Conservation (phyloP, 1,140 invertebrate genomes). For the Leptinotarsa undecemlineata region DNA sequence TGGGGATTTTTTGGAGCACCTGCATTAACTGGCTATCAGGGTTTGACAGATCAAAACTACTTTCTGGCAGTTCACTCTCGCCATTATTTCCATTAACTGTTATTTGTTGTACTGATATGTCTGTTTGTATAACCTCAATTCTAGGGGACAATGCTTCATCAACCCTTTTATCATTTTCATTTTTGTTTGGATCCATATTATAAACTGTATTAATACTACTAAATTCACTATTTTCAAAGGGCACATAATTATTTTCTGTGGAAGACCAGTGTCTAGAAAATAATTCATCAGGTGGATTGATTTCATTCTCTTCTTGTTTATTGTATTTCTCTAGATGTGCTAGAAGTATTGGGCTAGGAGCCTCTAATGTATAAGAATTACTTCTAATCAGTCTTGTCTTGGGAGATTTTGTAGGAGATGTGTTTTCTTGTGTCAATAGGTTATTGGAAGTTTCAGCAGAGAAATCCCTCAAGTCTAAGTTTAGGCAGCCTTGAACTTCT, state of each 20-base stretch:
- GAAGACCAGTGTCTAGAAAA: constrained; percentile 22
- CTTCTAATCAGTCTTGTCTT: constrained; percentile 60
- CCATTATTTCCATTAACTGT: constrained; percentile 34
- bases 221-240: constrained; percentile 32
- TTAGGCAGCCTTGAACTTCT: background rate
- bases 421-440: background rate
- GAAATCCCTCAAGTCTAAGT: background rate
- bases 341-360: constrained; percentile 65
- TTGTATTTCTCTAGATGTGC: constrained; percentile 53
- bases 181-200: constrained; percentile 15
- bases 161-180: constrained; percentile 13
- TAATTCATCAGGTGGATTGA: background rate
- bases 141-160: constrained; percentile 26
- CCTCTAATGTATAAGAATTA: constrained; percentile 65
- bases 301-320: constrained; percentile 2
- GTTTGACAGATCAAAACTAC: constrained; percentile 27
- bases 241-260: constrained; percentile 23
- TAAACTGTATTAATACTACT: constrained; percentile 33
- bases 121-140: constrained; percentile 42
- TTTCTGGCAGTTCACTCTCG: constrained; percentile 10
- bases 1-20: constrained; percentile 48
- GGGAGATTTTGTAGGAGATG: background rate
- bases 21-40: constrained; percentile 39
- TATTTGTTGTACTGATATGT: constrained; percentile 44
- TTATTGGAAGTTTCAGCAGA: background rate